Percentiles rank a stretch among this genome's conserved stretches.
Conservation (phyloP, 2,888 invertebrate genomes). For the Volucella bombylans region DNA sequence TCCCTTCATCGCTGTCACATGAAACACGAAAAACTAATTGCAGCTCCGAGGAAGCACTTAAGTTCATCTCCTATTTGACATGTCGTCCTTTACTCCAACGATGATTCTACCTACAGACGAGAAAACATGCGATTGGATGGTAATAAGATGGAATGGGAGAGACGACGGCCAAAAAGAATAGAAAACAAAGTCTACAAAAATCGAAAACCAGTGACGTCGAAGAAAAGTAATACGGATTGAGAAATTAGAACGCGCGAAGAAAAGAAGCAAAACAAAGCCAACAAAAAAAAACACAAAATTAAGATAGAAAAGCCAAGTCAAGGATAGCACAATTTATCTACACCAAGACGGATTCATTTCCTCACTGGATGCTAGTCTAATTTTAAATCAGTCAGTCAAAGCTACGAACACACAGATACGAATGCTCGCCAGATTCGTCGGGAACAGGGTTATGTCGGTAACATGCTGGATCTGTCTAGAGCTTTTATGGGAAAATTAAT, state of each 20-base stretch:
- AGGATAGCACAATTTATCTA: not conserved
- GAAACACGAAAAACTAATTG: conserved; percentile 63
- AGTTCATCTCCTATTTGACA: conserved; percentile 60
- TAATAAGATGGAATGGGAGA: too few relatives aligned
- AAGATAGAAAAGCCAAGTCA: conserved; percentile 29
- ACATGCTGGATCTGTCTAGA: not conserved
- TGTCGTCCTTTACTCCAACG: conserved; percentile 2
- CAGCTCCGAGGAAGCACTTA: conserved; percentile 54
- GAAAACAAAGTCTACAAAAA: not conserved
- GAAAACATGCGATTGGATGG: too few relatives aligned
- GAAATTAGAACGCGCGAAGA: conserved; percentile 49
- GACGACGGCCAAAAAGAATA: too few relatives aligned
- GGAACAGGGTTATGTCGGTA: too few relatives aligned
- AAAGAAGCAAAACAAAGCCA: not conserved
- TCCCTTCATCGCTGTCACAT: conserved; percentile 47
- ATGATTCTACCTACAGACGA: too few relatives aligned
- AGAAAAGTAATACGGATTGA: conserved; percentile 43
- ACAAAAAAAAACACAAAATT: not conserved
- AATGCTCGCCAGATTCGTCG: too few relatives aligned
- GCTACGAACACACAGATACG: too few relatives aligned
- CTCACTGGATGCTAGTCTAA: too few relatives aligned
- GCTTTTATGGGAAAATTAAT: conserved; percentile 64
- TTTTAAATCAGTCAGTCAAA: too few relatives aligned
- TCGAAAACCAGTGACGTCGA: conserved; percentile 34
- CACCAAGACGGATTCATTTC: conserved; percentile 7